Evolutionary conservation across 2,797 vertebrate genomes (phyloP), one percentile per base, ranked within the genome.

Genomic region (Squalus acanthias): DNA sequence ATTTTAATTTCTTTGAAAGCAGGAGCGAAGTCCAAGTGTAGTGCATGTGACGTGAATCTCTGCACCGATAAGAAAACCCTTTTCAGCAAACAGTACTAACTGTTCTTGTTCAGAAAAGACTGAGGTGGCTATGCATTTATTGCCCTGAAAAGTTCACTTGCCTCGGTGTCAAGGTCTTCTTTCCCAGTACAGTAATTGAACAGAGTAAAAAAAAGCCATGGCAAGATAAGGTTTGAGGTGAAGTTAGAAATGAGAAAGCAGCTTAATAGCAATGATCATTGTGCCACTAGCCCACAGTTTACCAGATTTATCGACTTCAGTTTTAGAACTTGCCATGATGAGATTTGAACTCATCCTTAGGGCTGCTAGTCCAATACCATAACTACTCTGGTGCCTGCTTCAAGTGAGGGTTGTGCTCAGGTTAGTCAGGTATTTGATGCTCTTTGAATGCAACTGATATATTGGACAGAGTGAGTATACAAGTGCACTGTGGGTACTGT

Each of bases 1-100:
- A 92, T 63, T 60, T 17, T 33, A 24, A 29, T 57, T 12, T 33
- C 26, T 13, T 33, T 46, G 17, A 46, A 39, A 67, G n/a, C 63
- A 69, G n/a, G 7, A 69, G 17, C 60, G 69, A 17, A 67, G 3
- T 6, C 3, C 0, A 67, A 67, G 10, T 69, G n/a, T 46, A 46
- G 5, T 2, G 17, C 13, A 13, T 12, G 24, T 65, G 89, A 92
- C 17, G 4, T 63, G 60, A 65, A 4, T 88, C 8, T 33, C 57
- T n/a, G 15, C 33, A 60, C n/a, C 15, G 33, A 69, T 93, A 67
- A 46, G 91, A 39, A 24, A 69, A 46, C 67, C n/a, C 65, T 67
- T 65, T 91, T 93, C n/a, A 24, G 63, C 63, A 93, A 69, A 93
- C 91, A 93, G n/a, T 46, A 93, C n/a, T 69, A 46, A 67, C 60